Evolutionary conservation across 2,113 vertebrate species (phyloP).

Genomic region (Campylomormyrus numenius): DNA sequence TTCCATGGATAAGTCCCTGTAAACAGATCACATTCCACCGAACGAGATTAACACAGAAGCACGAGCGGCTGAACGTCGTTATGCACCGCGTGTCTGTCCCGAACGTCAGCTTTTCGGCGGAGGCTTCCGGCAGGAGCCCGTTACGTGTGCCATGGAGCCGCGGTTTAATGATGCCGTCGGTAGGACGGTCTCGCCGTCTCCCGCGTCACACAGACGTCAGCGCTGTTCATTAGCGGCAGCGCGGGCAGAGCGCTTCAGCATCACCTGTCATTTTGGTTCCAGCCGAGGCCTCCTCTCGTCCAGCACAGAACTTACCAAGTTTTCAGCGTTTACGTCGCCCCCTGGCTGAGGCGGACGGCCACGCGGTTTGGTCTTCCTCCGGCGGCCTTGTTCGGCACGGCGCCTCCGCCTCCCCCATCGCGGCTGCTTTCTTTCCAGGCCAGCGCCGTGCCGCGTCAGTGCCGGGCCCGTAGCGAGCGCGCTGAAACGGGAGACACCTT

Average conservation of each 20-base stretch:
- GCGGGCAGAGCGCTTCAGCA: not conserved
- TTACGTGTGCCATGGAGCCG: not conserved
- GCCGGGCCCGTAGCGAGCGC: not conserved
- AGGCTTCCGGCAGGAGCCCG: not conserved
- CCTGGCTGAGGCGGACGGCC: not conserved
- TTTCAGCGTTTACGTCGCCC: not conserved
- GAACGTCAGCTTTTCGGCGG: too few relatives aligned
- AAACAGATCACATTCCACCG: not conserved
- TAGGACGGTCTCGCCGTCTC: not conserved
- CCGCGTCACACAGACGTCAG: not conserved
- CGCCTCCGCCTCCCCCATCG: not conserved
- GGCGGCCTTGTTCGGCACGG: not conserved
- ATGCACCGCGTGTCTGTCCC: not conserved
- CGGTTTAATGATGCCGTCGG: not conserved
- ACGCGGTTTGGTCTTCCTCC: not conserved
- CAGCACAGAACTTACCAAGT: not conserved
- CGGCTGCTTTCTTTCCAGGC: not conserved
- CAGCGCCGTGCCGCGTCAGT: not conserved
- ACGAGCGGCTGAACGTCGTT: not conserved
- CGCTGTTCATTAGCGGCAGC: not conserved
- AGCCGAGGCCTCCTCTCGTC: not conserved
- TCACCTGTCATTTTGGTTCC: not conserved
- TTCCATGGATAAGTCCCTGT: not conserved
- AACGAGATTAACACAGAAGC: not conserved
- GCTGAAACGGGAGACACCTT: slow-evolving; percentile 12